These are phyloP conservation scores for Plebejus melissa DNA, from an alignment of 2,888 invertebrate species.

Conservation along the genomic window DNA sequence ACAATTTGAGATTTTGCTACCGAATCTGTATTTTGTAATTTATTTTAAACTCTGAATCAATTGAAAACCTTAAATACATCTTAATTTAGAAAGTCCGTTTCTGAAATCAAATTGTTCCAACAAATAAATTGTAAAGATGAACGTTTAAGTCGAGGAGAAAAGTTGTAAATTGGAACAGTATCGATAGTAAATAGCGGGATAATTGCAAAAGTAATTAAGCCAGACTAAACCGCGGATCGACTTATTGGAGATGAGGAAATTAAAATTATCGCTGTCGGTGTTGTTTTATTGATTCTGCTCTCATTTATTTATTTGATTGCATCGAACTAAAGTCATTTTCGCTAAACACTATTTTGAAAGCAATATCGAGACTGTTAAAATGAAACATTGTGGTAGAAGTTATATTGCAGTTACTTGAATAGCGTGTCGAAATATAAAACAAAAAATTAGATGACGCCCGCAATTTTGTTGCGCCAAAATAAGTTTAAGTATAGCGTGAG, in stretches of 20 bases:
- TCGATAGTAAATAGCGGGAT: slow-evolving; percentile 24
- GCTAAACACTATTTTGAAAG: slow-evolving; percentile 16
- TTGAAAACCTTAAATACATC: background rate
- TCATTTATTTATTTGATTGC: slow-evolving; percentile 27
- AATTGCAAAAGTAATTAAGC: slow-evolving; percentile 29
- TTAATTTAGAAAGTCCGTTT: background rate
- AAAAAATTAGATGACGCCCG: too few relatives aligned
- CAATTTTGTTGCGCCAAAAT: too few relatives aligned
- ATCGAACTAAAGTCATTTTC: slow-evolving; percentile 9
- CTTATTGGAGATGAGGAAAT: slow-evolving; percentile 31
- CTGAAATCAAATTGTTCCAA: background rate
- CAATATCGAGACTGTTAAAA: background rate
- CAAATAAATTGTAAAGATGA: slow-evolving; percentile 10
- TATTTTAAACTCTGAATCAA: too few relatives aligned
- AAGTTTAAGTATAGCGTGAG: too few relatives aligned
- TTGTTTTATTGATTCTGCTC: slow-evolving; percentile 27
- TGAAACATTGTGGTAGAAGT: background rate
- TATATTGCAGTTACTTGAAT: too few relatives aligned
- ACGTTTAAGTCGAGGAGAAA: slow-evolving; percentile 7
- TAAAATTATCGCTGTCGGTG: slow-evolving; percentile 28
- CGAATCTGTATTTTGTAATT: too few relatives aligned
- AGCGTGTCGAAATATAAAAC: too few relatives aligned
- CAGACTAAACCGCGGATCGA: slow-evolving; percentile 26
- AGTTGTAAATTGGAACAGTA: slow-evolving; percentile 18
- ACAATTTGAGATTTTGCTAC: too few relatives aligned